A percentile compares a stretch with the other conserved stretches of the same genome.
Evolutionary conservation across 2,113 vertebrate genomes (phyloP).

Genomic region (Solea solea): DNA sequence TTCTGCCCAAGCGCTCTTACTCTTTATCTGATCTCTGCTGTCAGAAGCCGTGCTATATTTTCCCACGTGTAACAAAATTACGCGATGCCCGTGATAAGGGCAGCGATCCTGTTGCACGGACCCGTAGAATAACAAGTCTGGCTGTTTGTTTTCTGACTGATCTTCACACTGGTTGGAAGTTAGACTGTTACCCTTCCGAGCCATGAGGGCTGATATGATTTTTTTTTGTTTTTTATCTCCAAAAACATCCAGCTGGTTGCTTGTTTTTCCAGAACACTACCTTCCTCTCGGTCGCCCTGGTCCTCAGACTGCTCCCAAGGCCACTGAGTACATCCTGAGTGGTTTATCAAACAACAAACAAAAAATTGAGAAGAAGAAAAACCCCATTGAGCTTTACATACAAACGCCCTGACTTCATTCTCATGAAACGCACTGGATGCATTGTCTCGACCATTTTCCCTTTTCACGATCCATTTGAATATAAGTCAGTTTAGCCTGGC

Average conservation of each 20-base stretch:
- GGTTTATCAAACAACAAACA: slow-evolving; percentile 32
- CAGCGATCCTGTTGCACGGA: slow-evolving; percentile 40
- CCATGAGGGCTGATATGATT: slow-evolving; percentile 31
- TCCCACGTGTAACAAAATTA: slow-evolving; percentile 68
- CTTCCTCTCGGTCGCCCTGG: slow-evolving; percentile 14
- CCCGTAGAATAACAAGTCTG: slow-evolving; percentile 59
- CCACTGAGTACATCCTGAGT: slow-evolving; percentile 13
- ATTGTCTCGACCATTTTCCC: slow-evolving; percentile 53
- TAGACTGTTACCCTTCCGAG: slow-evolving; percentile 47
- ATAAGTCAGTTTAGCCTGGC: slow-evolving; percentile 69
- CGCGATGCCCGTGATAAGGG: slow-evolving; percentile 67
- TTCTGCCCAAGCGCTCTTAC: slow-evolving; percentile 41
- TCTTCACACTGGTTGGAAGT: slow-evolving; percentile 57
- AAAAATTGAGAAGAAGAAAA: slow-evolving; percentile 14
- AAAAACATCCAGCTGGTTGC: slow-evolving; percentile 22
- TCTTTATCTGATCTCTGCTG: slow-evolving; percentile 69
- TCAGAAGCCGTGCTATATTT: slow-evolving; percentile 69
- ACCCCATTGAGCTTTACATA: slow-evolving; percentile 35
- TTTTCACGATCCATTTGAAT: slow-evolving; percentile 64
- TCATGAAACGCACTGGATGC: slow-evolving; percentile 47
- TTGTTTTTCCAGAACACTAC: slow-evolving; percentile 34
- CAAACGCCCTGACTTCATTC: slow-evolving; percentile 52
- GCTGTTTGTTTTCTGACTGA: slow-evolving; percentile 65
- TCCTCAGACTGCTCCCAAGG: slow-evolving; percentile 34
- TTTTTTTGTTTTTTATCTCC: slow-evolving; percentile 11